These are phyloP conservation scores for Pristionchus pacificus DNA, from an alignment of 1,140 invertebrate species.

Conservation along the genomic window DNA sequence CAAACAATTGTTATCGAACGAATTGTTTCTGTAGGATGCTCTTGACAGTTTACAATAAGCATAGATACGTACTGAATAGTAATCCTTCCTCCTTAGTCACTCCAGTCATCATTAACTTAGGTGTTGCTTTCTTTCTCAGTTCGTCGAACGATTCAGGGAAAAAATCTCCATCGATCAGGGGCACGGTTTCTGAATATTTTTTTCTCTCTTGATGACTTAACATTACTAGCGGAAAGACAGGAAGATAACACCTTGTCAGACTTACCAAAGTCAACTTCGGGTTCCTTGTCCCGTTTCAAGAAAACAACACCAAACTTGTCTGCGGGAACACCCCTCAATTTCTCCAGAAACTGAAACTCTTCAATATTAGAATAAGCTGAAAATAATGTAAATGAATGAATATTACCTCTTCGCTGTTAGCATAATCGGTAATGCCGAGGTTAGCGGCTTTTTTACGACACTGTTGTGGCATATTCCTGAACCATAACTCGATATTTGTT, in stretches of 20 bases:
- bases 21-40: too few species aligned
- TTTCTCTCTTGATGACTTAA: too few species aligned
- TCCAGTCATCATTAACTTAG: slow-evolving; percentile 16
- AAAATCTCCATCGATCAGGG: slow-evolving; percentile 35
- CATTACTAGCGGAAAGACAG: too few species aligned
- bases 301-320: neutral
- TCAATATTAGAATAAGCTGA: too few species aligned
- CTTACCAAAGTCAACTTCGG: slow-evolving; percentile 11
- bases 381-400: too few species aligned
- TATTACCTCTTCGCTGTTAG: neutral
- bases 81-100: slow-evolving; percentile 29
- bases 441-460: neutral
- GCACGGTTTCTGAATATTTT: slow-evolving; percentile 9
- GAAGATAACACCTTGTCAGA: too few species aligned
- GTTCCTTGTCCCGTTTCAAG: neutral
- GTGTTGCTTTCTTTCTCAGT: slow-evolving; percentile 26
- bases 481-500: too few species aligned
- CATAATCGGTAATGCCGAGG: neutral
- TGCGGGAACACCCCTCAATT: neutral
- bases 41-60: too few species aligned
- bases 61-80: neutral
- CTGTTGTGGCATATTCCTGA: neutral
- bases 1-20: too few species aligned
- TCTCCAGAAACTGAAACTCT: neutral
- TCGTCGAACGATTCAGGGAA: slow-evolving; percentile 22